A percentile compares a stretch with the other conserved stretches of the same genome.
Evolutionary conservation across 1,140 invertebrate species (phyloP).

Genomic region (Trissolcus basalis): DNA sequence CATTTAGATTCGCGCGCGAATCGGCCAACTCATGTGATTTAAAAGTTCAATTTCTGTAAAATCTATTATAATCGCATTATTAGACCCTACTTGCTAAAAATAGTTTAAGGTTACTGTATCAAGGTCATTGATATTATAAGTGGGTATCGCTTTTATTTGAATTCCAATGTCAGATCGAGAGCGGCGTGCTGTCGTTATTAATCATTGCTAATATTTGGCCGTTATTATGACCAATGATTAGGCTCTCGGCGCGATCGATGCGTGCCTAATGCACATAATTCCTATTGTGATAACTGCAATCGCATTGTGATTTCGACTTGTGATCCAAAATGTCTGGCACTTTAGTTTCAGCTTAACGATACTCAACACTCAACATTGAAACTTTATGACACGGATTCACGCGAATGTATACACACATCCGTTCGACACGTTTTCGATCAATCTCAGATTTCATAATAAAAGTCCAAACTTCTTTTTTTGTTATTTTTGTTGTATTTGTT

Average conservation of each 20-base stretch:
- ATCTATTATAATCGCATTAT: slow-evolving; percentile 44
- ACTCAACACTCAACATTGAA: no score
- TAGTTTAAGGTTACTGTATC: slow-evolving; percentile 33
- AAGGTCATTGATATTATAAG: slow-evolving; percentile 51
- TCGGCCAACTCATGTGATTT: slow-evolving; percentile 32
- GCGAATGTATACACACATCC: no score
- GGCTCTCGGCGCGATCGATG: slow-evolving; percentile 14
- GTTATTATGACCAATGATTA: slow-evolving; percentile 15
- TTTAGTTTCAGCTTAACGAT: no score
- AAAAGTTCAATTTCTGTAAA: slow-evolving; percentile 47
- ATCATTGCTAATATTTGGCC: slow-evolving; percentile 41
- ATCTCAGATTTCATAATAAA: no score
- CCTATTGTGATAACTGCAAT: slow-evolving; percentile 1
- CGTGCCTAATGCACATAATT: slow-evolving; percentile 29
- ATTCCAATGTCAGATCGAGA: slow-evolving; percentile 33
- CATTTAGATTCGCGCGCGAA: slow-evolving; percentile 28
- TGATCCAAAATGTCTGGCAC: no score
- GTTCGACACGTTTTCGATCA: no score
- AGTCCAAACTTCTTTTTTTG: no score
- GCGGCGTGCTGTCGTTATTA: slow-evolving; percentile 37
- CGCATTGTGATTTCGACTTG: no score
- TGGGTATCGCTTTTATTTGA: slow-evolving; percentile 30
- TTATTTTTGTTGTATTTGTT: no score
- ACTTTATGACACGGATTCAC: no score
- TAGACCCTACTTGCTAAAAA: slow-evolving; percentile 47